Evolutionary conservation across 1,140 invertebrate species (phyloP).

Genomic region (Mycetomoellerius zeteki): DNA sequence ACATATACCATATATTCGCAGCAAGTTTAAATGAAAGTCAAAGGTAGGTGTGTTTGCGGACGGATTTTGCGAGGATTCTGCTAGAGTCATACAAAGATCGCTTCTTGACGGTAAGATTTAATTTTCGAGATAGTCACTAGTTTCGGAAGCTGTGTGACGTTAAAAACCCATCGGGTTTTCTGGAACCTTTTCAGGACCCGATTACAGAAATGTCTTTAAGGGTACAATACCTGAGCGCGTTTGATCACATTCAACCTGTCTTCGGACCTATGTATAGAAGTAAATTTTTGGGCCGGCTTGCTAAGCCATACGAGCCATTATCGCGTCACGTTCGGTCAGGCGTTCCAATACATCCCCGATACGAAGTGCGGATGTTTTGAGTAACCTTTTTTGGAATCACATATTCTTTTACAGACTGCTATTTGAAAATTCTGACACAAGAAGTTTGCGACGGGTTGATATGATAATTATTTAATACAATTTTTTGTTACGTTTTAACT

Average conservation of each 20-base stretch:
- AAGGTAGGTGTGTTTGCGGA: background rate
- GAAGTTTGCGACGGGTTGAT: background rate
- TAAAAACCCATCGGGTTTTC: slow-evolving; percentile 80
- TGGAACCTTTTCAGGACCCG: slow-evolving; percentile 72
- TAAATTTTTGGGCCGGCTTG: slow-evolving; percentile 17
- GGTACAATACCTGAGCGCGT: slow-evolving; percentile 64
- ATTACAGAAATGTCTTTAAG: slow-evolving; percentile 76
- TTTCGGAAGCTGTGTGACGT: slow-evolving; percentile 68
- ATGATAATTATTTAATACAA: background rate
- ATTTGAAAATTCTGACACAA: background rate
- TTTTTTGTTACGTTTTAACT: background rate
- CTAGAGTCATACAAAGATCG: slow-evolving; percentile 65
- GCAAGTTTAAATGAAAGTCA: background rate
- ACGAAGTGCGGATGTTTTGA: background rate
- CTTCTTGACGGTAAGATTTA: slow-evolving; percentile 69
- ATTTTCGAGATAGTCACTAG: slow-evolving; percentile 62
- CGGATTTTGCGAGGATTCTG: slow-evolving; percentile 37
- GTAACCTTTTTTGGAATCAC: background rate
- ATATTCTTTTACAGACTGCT: background rate
- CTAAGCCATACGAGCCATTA: slow-evolving; percentile 82
- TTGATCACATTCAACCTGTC: slow-evolving; percentile 77
- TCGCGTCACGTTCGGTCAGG: slow-evolving; percentile 79
- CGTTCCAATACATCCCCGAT: slow-evolving; percentile 40
- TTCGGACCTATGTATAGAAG: slow-evolving; percentile 30
- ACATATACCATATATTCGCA: background rate